Evolutionary conservation across 2,113 vertebrate genomes (phyloP).

Genomic region (Agapornis roseicollis): DNA sequence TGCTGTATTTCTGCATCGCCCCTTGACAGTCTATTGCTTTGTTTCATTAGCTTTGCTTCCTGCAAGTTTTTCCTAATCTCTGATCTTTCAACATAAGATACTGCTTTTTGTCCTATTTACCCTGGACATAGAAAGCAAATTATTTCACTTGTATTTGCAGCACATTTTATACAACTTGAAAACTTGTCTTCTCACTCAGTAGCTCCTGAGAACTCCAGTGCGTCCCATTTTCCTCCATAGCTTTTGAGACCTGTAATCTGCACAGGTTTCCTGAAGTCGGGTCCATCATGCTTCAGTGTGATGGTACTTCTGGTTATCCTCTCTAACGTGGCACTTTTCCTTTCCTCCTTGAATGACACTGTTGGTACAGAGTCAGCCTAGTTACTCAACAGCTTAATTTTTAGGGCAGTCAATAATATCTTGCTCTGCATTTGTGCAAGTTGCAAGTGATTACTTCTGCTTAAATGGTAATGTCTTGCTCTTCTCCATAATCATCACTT

Average conservation of each 20-base stretch:
- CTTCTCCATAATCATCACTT: background rate
- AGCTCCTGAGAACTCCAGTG: background rate
- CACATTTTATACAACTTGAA: background rate
- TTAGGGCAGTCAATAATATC: background rate
- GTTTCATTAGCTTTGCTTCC: background rate
- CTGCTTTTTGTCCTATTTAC: background rate
- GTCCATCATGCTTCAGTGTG: background rate
- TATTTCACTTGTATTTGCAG: background rate
- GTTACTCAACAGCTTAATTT: background rate
- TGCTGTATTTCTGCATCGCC: background rate
- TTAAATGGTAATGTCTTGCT: background rate
- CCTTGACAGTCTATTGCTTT: background rate
- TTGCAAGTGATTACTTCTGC: background rate
- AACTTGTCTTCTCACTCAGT: rapidly evolving
- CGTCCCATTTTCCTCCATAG: background rate
- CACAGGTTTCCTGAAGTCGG: background rate
- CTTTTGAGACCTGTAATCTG: background rate
- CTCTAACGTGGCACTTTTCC: background rate
- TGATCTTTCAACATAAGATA: background rate
- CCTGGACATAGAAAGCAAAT: background rate
- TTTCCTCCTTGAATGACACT: background rate
- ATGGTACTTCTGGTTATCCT: background rate
- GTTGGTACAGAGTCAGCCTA: background rate
- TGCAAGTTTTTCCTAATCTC: background rate
- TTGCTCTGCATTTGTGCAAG: background rate